Conservation (phyloP, 2,113 vertebrate genomes). For the Antechinus flavipes region DNA sequence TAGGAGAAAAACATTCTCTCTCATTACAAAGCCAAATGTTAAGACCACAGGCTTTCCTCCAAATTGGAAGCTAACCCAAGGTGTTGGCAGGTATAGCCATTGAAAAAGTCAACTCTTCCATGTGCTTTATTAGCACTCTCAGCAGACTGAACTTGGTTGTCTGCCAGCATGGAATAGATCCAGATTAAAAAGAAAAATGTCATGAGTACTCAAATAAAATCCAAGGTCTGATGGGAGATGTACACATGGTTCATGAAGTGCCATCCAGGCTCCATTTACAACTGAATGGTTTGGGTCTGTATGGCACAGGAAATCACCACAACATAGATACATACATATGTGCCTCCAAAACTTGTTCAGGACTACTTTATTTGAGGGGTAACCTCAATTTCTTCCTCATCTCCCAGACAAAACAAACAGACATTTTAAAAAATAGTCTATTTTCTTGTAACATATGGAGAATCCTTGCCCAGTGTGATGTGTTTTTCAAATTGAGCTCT, state of each 20-base stretch:
- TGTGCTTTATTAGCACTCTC: slow-evolving; percentile 31
- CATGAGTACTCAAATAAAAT: neutral
- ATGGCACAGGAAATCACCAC: neutral
- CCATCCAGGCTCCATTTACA: neutral
- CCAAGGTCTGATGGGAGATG: neutral
- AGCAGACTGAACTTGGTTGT: slow-evolving; percentile 1
- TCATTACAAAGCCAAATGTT: slow-evolving; percentile 31
- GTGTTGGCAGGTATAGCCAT: slow-evolving; percentile 6
- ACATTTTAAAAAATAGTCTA: slow-evolving; percentile 27
- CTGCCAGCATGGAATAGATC: slow-evolving; percentile 20
- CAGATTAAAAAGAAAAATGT: slow-evolving; percentile 27
- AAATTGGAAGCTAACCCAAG: slow-evolving; percentile 36
- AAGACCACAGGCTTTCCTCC: slow-evolving; percentile 25
- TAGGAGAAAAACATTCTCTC: slow-evolving; percentile 19
- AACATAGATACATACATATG: neutral
- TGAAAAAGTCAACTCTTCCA: slow-evolving; percentile 45
- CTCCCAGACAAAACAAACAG: slow-evolving; percentile 50
- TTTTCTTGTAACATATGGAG: slow-evolving; percentile 58
- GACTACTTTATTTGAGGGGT: slow-evolving; percentile 1
- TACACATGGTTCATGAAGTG: neutral
- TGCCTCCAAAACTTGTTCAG: neutral
- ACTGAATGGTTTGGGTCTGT: neutral
- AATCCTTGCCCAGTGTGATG: slow-evolving; percentile 40
- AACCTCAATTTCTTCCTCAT: neutral
- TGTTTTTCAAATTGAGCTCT: slow-evolving; percentile 66